Evolutionary conservation across 2,113 vertebrate species (phyloP).

Genomic region (Arizona elegans): DNA sequence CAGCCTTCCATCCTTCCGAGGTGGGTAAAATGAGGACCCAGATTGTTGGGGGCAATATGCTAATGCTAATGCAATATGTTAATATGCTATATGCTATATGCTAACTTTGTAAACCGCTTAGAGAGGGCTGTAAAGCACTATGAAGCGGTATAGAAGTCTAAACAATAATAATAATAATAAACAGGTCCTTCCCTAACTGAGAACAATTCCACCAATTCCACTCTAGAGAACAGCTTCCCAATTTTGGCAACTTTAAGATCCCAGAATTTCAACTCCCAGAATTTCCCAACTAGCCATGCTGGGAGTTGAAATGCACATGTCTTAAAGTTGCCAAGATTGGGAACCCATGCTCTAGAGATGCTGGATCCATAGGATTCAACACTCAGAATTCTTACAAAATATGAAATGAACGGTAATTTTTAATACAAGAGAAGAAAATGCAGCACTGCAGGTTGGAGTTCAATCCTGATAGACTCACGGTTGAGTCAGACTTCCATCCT

Average conservation of each 20-base stretch:
- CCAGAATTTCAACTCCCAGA: neutral
- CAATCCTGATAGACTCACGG: neutral
- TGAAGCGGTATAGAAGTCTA: no score
- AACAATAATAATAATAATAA: no score
- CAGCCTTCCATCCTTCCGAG: no score
- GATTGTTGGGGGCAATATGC: no score
- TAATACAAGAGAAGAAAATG: neutral
- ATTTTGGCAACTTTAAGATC: neutral
- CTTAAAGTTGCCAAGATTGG: neutral
- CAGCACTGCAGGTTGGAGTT: neutral
- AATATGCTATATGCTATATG: no score
- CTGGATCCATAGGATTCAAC: neutral
- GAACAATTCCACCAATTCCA: neutral
- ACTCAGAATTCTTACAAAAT: neutral
- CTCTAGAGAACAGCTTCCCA: neutral
- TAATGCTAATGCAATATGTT: no score
- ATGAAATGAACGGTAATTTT: neutral
- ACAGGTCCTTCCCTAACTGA: neutral
- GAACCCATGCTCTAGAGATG: neutral
- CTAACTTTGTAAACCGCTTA: no score
- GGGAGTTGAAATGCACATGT: neutral
- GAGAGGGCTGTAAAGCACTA: no score
- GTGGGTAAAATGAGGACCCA: no score
- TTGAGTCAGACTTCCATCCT: neutral
- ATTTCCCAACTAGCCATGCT: neutral